A percentile compares a stretch with the other conserved stretches of the same genome.
These are phyloP conservation scores for Orthosia gothica DNA, from an alignment of 2,888 invertebrate species.

Conservation along the genomic window DNA sequence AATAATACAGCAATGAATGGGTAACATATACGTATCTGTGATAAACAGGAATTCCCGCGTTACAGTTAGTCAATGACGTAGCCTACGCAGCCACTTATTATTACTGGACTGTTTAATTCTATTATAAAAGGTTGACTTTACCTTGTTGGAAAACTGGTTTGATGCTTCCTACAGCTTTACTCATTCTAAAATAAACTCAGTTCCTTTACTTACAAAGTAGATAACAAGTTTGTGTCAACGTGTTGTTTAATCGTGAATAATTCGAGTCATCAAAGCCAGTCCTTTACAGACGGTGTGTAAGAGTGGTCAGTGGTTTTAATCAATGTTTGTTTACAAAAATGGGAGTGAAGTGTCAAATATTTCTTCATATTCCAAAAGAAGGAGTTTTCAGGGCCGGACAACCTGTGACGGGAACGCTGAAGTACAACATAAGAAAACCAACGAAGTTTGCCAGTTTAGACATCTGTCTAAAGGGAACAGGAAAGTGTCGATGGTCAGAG, in stretches of 20 bases:
- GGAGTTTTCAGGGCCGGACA: conserved; percentile 10
- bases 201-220: background rate
- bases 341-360: conserved; percentile 63
- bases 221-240: background rate
- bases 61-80: background rate
- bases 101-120: background rate
- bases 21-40: background rate
- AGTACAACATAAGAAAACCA: conserved; percentile 64
- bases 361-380: conserved; percentile 56
- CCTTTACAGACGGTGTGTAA: background rate
- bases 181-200: conserved; percentile 19
- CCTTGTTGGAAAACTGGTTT: conserved; percentile 17
- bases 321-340: conserved; percentile 21
- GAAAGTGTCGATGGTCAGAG: conserved; percentile 59
- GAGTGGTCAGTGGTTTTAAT: background rate
- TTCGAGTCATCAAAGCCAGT: background rate
- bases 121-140: background rate
- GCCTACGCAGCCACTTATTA: no score
- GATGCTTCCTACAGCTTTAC: background rate
- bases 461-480: conserved; percentile 66
- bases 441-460: conserved; percentile 58
- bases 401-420: conserved; percentile 61
- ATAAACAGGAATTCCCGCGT: background rate
- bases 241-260: background rate
- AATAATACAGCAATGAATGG: no score